Conservation (phyloP, 1,140 invertebrate species). For the Hydropsyche tenuis region DNA sequence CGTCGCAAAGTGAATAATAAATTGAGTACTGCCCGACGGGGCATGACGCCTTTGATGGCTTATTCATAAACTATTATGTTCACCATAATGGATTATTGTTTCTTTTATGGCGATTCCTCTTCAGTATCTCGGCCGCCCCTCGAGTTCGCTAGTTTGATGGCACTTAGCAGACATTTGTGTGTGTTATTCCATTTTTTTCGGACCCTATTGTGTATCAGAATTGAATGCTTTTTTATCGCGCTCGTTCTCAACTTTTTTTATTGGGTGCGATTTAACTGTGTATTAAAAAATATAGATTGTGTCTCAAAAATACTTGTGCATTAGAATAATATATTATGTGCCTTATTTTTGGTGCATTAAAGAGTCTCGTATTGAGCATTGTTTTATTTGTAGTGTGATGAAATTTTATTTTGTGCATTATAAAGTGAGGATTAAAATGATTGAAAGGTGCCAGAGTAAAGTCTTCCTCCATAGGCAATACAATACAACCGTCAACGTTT, state of each 20-base stretch:
- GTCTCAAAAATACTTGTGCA: too few relatives aligned
- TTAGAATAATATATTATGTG: too few relatives aligned
- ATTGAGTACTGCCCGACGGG: conserved; percentile 29
- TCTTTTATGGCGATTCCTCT: conserved; percentile 33
- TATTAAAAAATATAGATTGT: too few relatives aligned
- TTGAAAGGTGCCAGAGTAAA: too few relatives aligned
- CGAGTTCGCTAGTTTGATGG: conserved; percentile 36
- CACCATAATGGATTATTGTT: conserved; percentile 42
- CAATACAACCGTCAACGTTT: too few relatives aligned
- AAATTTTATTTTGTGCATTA: too few relatives aligned
- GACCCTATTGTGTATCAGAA: background rate
- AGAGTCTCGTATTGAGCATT: too few relatives aligned
- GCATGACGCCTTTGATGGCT: conserved; percentile 38
- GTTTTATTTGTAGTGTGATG: too few relatives aligned
- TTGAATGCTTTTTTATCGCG: conserved; percentile 13
- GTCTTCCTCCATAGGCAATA: too few relatives aligned
- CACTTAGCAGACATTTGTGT: conserved; percentile 35
- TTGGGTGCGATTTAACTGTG: too few relatives aligned
- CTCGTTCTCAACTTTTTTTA: conserved; percentile 1
- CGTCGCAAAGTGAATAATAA: conserved; percentile 42
- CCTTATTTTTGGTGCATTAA: too few relatives aligned
- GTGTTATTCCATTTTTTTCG: conserved; percentile 1
- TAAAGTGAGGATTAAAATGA: too few relatives aligned
- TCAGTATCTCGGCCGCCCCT: background rate
- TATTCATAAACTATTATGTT: conserved; percentile 44